phyloP scores from a whole-genome alignment of 92 coral and sea anemone genomes.

The Desmophyllum pertusum region DNA sequence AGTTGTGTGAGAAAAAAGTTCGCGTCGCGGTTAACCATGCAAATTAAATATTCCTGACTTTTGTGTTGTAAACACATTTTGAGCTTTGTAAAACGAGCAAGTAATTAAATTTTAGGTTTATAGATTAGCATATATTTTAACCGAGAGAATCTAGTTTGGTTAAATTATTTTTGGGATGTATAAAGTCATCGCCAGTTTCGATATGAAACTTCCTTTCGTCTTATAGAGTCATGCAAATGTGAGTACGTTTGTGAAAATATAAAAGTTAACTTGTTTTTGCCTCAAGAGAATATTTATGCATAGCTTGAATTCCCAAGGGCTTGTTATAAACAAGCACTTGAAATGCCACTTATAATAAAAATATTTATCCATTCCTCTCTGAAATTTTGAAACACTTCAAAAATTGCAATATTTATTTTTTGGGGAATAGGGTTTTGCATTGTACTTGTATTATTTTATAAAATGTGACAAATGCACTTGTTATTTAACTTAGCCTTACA shows the following conservation, averaged over 20 bases:
- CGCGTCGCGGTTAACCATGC: neutral
- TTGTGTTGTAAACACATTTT: constrained; percentile 6
- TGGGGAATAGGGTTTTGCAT: neutral
- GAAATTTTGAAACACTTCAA: neutral
- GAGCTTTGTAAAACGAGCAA: constrained; percentile 31
- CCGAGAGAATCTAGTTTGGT: neutral
- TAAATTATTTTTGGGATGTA: neutral
- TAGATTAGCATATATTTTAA: constrained; percentile 9
- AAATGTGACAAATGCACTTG: too few relatives aligned
- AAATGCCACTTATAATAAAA: neutral
- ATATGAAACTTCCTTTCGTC: neutral
- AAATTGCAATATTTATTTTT: neutral
- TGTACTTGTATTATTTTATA: too few relatives aligned
- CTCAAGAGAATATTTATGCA: neutral
- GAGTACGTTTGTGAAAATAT: neutral
- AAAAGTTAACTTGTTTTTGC: neutral
- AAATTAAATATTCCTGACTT: neutral
- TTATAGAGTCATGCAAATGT: neutral
- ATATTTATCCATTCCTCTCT: neutral
- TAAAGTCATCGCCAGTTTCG: neutral
- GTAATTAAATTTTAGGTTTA: neutral
- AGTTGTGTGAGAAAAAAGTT: neutral
- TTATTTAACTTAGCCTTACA: too few relatives aligned
- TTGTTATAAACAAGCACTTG: neutral
- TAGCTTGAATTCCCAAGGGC: neutral